These are phyloP conservation scores for Microplitis mediator DNA, from an alignment of 1,140 invertebrate species.

Conservation along the genomic window DNA sequence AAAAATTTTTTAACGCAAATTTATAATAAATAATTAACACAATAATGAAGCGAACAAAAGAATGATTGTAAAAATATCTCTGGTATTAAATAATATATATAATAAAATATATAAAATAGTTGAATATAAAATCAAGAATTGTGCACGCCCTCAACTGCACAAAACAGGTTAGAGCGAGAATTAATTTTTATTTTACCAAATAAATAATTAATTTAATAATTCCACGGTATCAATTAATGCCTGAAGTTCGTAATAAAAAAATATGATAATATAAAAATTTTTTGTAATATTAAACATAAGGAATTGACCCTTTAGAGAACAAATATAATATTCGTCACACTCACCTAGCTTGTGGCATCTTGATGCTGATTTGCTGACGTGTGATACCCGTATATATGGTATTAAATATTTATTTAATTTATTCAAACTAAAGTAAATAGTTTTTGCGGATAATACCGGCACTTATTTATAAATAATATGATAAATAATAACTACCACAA, in stretches of 20 bases:
- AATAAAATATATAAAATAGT: too few relatives aligned
- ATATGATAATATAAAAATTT: neutral
- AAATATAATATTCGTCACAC: conserved; percentile 21
- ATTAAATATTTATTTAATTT: conserved; percentile 17
- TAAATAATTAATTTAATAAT: too few relatives aligned
- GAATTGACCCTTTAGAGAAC: neutral
- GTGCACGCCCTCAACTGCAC: conserved; percentile 25
- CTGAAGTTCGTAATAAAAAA: neutral
- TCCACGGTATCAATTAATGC: neutral
- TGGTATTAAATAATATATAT: too few relatives aligned
- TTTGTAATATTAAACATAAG: neutral
- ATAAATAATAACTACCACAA: conserved; percentile 3
- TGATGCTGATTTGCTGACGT: conserved; percentile 46
- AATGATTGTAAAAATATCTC: too few relatives aligned
- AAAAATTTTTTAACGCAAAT: too few relatives aligned
- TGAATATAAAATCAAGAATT: neutral
- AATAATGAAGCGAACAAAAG: too few relatives aligned
- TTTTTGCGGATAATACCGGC: neutral
- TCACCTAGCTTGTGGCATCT: conserved; percentile 59
- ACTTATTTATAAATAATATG: neutral
- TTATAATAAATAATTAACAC: too few relatives aligned
- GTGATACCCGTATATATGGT: conserved; percentile 30
- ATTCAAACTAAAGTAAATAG: neutral
- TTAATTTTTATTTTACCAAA: neutral
- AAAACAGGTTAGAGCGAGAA: conserved; percentile 27